phyloP scores from a whole-genome alignment of 2,888 invertebrate species.

The Tupiocoris notatus region DNA sequence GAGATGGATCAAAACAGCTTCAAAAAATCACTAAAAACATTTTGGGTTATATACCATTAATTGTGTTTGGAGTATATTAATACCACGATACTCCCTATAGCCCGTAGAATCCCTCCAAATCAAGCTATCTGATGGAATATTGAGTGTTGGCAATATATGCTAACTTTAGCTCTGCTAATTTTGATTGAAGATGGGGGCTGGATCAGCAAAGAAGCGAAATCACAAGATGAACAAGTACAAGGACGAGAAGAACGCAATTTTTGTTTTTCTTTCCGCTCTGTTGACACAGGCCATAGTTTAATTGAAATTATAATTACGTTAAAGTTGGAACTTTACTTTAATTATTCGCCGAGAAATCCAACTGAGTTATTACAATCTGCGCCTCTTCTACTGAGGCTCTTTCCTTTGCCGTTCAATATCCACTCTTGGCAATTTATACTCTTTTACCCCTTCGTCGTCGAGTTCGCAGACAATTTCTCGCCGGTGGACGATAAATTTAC shows the following conservation, averaged over 20 bases:
- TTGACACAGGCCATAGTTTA: constrained; percentile 46
- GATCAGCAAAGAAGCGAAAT: not conserved
- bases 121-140: no score
- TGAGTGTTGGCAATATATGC: no score
- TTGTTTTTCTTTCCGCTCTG: constrained; percentile 45
- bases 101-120: no score
- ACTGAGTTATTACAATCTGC: constrained; percentile 45
- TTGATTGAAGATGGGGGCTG: constrained; percentile 19
- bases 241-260: constrained; percentile 35
- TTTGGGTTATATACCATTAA: no score
- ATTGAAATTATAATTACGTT: constrained; percentile 48
- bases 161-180: no score
- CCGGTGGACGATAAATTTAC: constrained; percentile 9
- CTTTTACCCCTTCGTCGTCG: not conserved
- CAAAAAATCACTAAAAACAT: no score
- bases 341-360: constrained; percentile 43
- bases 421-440: constrained; percentile 1
- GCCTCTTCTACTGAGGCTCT: constrained; percentile 2
- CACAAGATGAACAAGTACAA: no score
- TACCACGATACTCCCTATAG: no score
- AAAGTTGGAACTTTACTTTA: constrained; percentile 46
- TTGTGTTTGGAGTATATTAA: no score
- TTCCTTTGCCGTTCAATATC: constrained; percentile 20
- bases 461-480: not conserved
- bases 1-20: no score